Evolutionary conservation across 35 echinoderm and acorn worm species (phyloP).

Genomic region (Lytechinus variegatus): DNA sequence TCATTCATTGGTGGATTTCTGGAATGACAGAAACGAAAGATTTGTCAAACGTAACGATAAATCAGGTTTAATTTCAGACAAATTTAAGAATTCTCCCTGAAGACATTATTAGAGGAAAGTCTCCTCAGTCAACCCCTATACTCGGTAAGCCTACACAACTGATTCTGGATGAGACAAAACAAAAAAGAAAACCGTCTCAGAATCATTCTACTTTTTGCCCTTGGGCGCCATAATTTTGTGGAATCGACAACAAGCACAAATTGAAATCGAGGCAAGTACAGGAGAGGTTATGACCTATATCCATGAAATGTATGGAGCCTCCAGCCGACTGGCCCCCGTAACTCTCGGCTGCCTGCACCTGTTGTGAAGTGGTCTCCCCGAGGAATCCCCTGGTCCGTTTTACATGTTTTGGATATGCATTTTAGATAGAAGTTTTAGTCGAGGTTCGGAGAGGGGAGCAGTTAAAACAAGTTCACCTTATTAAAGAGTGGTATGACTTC

Average conservation of each 20-base stretch:
- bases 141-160: background rate
- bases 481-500: background rate
- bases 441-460: background rate
- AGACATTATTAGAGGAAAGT: background rate
- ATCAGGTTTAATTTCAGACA: conserved; percentile 7
- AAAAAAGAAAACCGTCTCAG: background rate
- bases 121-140: background rate
- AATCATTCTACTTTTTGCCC: conserved; percentile 1
- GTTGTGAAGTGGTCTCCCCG: conserved; percentile 15
- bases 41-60: background rate
- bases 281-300: conserved; percentile 28
- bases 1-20: background rate
- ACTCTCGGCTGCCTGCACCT: conserved; percentile 8
- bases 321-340: background rate
- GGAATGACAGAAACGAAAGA: background rate
- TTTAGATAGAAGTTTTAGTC: conserved; percentile 6
- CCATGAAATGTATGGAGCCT: conserved; percentile 9
- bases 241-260: conserved; percentile 11
- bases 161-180: background rate
- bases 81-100: background rate
- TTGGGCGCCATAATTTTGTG: conserved; percentile 10
- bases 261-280: conserved; percentile 18
- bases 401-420: conserved; percentile 13
- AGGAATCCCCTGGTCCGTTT: conserved; percentile 30
- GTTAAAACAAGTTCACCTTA: background rate